Conservation (phyloP, 2,797 vertebrate genomes). For the Lemur catta region DNA sequence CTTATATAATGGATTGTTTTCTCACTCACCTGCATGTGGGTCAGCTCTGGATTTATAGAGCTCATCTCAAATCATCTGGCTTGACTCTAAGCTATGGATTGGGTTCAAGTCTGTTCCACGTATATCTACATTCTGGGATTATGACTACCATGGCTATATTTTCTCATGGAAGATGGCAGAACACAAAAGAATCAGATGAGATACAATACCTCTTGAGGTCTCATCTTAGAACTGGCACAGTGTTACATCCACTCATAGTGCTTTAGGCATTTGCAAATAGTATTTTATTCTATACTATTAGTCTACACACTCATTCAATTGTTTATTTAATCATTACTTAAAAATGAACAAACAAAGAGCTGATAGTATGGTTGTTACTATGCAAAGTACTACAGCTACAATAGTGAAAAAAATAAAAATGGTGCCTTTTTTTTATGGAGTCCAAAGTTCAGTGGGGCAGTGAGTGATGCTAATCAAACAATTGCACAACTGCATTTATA, state of each 20-base stretch:
- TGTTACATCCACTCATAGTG: not conserved
- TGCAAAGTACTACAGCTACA: not conserved
- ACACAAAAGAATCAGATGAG: not conserved
- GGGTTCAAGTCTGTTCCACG: not conserved
- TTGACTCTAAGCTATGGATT: not conserved
- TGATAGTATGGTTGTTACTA: not conserved
- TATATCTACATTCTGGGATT: not conserved
- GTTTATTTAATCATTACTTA: not conserved
- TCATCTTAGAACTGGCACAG: not conserved
- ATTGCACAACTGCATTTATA: not conserved
- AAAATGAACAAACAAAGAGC: not conserved
- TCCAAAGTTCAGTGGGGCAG: not conserved
- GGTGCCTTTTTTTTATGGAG: not conserved
- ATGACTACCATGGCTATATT: rapidly evolving
- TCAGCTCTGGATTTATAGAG: not conserved
- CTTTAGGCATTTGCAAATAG: not conserved
- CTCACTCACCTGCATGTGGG: no score
- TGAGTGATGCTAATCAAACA: not conserved
- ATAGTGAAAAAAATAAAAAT: not conserved
- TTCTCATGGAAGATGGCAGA: not conserved
- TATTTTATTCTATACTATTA: not conserved
- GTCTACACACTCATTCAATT: not conserved
- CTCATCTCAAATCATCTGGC: not conserved
- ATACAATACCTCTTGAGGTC: rapidly evolving
- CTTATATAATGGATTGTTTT: not conserved